Evolutionary conservation across 35 echinoderm and acorn worm genomes (phyloP), one percentile per base, ranked within the genome.

Genomic region (Lytechinus pictus): DNA sequence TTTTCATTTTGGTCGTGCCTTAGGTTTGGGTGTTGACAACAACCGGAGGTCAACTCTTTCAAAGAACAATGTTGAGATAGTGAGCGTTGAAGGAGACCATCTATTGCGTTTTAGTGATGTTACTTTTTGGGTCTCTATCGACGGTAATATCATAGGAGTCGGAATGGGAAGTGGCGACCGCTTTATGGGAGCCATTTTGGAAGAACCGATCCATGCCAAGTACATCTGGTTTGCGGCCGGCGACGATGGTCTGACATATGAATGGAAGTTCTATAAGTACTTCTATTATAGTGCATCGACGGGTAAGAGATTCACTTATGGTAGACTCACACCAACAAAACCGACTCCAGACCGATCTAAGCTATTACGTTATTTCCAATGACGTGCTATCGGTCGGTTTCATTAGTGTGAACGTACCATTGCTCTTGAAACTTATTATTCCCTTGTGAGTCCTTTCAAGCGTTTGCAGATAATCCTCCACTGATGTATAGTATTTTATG

Each of bases 151-250:
- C 2, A 53, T 93, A 53, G 52, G 14, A 53, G 91, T 93, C 24
- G 91, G 91, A 93, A 27, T 9, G 9, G 91, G 56, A 54, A n/a
- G 27, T 54, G 27, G 53, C 53, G 91, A 93, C 0, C 2, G 4
- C 9, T 93, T 93, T 27, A 93, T 93, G 91, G 54, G 13, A 27
- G 91, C 91, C 54, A 21, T 52, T 54, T 57, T 93, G 24, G 54
- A 57, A 0, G 52, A 93, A 10, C 52, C 91, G 52, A 57, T 93
- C 11, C 12, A 54, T 27, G 91, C 91, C 7, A 93, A 16, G 53
- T 93, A 93, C 91, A 93, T 93, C 11, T 93, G 91, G 91, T 93
- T 93, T 93, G 91, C 27, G 24, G 9, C 52, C 3, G 91, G 91
- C 56, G 61, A 71, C 14, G 91, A 93, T 5, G 91, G 7, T 19